Evolutionary conservation across 1,140 invertebrate genomes (phyloP).

Genomic region (Parasteatoda tepidariorum): DNA sequence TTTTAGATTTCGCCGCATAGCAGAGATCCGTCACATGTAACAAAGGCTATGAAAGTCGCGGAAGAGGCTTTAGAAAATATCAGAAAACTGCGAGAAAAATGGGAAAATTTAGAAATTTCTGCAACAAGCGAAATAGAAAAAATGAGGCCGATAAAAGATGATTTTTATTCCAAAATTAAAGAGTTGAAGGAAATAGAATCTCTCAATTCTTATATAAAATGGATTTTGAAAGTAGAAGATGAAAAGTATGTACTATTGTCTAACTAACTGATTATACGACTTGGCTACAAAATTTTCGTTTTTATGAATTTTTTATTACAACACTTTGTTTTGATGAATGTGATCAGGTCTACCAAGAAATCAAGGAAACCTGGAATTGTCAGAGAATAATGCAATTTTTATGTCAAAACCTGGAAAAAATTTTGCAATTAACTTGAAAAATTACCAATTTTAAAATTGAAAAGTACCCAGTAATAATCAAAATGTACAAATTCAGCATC

Average conservation of each 20-base stretch:
- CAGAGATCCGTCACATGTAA: background rate
- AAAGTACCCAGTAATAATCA: no score
- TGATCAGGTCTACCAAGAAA: background rate
- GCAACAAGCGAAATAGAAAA: background rate
- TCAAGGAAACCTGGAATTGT: background rate
- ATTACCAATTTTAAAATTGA: background rate
- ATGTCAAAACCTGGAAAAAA: background rate
- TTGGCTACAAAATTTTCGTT: background rate
- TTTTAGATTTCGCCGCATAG: slow-evolving; percentile 28
- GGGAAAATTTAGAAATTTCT: background rate
- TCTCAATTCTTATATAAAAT: slow-evolving; percentile 74
- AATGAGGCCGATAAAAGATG: background rate
- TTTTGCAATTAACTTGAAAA: background rate
- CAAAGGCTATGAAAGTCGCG: slow-evolving; percentile 9
- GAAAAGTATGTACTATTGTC: slow-evolving; percentile 68
- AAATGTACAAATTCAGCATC: no score
- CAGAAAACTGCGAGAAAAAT: slow-evolving; percentile 19
- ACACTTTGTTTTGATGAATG: background rate
- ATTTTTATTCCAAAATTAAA: slow-evolving; percentile 28
- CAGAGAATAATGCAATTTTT: background rate
- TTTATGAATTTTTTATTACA: background rate
- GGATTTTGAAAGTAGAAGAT: slow-evolving; percentile 76
- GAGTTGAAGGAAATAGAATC: slow-evolving; percentile 72
- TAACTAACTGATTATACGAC: no score
- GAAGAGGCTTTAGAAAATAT: slow-evolving; percentile 30